A percentile compares a stretch with the other conserved stretches of the same genome.
These are phyloP conservation scores for Lucilia sericata DNA, from an alignment of 1,140 invertebrate genomes.

Conservation along the genomic window DNA sequence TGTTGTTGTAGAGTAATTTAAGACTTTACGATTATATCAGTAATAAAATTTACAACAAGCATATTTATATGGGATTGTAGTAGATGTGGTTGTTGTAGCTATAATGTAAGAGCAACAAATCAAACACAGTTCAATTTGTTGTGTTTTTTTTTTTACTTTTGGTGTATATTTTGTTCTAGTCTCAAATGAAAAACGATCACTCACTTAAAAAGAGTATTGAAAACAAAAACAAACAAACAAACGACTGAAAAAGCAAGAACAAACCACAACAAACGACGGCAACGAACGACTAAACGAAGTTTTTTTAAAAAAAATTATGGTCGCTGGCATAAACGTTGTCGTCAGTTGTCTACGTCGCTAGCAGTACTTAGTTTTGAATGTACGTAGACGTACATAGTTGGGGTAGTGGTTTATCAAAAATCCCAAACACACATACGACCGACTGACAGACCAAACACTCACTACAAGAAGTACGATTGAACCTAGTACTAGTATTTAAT, in stretches of 20 bases:
- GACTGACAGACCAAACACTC: too few relatives aligned
- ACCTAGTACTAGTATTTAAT: not conserved
- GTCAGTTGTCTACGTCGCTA: not conserved
- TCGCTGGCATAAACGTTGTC: not conserved
- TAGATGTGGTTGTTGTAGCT: not conserved
- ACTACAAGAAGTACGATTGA: not conserved
- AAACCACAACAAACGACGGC: not conserved
- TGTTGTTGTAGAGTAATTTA: not conserved
- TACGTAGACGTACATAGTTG: not conserved
- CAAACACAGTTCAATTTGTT: too few relatives aligned
- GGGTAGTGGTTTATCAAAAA: too few relatives aligned
- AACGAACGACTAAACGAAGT: not conserved
- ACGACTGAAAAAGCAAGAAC: not conserved
- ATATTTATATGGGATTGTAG: not conserved
- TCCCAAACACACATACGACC: too few relatives aligned
- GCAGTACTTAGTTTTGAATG: not conserved
- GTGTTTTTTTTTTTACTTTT: too few relatives aligned
- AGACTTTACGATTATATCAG: not conserved
- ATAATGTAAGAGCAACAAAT: too few relatives aligned
- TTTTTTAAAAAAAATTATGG: too few relatives aligned
- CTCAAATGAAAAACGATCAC: slow-evolving; percentile 3
- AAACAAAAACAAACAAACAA: too few relatives aligned
- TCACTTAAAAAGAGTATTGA: not conserved
- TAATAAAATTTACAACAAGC: too few relatives aligned
- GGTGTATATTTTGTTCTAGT: not conserved